A percentile compares a stretch with the other conserved stretches of the same genome.
These are phyloP conservation scores for Fundulus diaphanus DNA, from an alignment of 2,797 vertebrate genomes.

Conservation along the genomic window DNA sequence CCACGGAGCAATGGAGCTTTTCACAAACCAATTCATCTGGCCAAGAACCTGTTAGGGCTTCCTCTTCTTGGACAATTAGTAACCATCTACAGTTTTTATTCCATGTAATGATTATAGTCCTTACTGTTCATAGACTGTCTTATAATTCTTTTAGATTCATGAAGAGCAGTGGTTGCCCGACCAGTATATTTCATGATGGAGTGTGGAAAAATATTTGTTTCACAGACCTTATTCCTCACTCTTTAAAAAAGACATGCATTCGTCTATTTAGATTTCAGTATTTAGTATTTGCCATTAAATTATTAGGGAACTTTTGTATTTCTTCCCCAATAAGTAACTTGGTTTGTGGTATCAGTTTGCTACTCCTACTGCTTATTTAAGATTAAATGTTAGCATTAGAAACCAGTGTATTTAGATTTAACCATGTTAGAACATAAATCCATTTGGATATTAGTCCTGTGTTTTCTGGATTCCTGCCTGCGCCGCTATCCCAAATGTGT, in stretches of 20 bases:
- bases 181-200: not conserved
- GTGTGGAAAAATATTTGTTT: not conserved
- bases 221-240: not conserved
- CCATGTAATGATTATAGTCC: not conserved
- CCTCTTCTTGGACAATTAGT: not conserved
- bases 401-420: not conserved
- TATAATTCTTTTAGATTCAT: not conserved
- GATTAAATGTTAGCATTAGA: not conserved
- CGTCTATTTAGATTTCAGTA: not conserved
- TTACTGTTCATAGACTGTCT: not conserved
- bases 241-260: not conserved
- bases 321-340: not conserved
- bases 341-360: not conserved
- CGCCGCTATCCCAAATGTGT: conserved; percentile 49
- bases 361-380: not conserved
- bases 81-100: not conserved
- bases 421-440: conserved; percentile 1
- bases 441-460: conserved; percentile 32
- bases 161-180: not conserved
- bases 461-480: conserved; percentile 24
- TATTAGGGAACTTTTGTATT: not conserved
- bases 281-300: not conserved
- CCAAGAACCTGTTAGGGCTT: conserved; percentile 1
- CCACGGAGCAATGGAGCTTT: conserved; percentile 41
- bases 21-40: conserved; percentile 23